phyloP scores from a whole-genome alignment of 2,113 vertebrate genomes.

The Acinonyx jubatus region DNA sequence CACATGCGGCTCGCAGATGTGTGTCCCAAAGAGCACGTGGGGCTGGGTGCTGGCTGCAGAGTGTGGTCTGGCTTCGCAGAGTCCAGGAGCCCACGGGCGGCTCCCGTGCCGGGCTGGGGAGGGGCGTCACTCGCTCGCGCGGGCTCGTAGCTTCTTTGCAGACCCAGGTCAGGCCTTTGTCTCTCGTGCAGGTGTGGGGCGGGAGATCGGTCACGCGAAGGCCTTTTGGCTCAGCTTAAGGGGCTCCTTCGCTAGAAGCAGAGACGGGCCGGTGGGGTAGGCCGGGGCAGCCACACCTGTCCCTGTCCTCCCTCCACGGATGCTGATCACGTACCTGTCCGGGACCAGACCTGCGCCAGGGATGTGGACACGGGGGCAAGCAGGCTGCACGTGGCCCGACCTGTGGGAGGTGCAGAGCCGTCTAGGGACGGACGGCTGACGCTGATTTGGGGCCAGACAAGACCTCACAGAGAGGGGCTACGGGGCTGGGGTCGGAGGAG shows the following conservation, averaged over 20 bases:
- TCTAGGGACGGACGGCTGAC: accelerated
- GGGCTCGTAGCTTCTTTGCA: no score
- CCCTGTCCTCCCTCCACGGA: accelerated
- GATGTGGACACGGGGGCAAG: accelerated
- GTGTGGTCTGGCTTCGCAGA: accelerated
- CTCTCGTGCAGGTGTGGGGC: accelerated
- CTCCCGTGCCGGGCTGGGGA: background rate
- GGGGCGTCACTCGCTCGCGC: no score
- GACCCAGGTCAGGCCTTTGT: background rate
- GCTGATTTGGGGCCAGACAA: background rate
- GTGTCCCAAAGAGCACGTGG: slow-evolving; percentile 61
- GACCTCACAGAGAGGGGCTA: accelerated
- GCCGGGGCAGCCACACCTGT: accelerated
- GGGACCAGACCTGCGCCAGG: accelerated
- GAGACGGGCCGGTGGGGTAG: background rate
- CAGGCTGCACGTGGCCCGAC: background rate
- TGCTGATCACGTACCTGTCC: accelerated
- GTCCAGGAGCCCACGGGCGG: background rate
- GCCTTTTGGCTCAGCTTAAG: background rate
- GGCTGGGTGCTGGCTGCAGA: background rate
- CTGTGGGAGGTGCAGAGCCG: background rate
- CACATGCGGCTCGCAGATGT: slow-evolving; percentile 78
- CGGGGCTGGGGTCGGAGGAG: accelerated
- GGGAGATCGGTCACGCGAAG: no score
- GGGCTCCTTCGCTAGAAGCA: background rate